Evolutionary conservation across 2,888 invertebrate species (phyloP), one percentile per base, ranked within the genome.

Genomic region (Drosophila borborema): DNA sequence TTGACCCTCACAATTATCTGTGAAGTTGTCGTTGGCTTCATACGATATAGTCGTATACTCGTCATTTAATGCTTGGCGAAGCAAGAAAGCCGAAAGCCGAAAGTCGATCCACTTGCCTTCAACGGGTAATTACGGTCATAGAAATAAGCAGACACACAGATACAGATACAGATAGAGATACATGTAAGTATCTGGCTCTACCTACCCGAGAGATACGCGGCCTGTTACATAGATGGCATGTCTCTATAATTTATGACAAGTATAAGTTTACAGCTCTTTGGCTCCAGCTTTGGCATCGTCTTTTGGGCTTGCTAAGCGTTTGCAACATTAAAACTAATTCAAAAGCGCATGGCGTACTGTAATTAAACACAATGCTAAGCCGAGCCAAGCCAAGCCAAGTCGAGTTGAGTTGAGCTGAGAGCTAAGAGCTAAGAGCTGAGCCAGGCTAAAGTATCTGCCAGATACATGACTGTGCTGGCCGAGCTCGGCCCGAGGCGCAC

Each of bases 171-270:
- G 23, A 43, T n/a, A 14, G 31, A 31, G 20, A 12, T 43, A 16
- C 14, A 6, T 41, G 9, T 40, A 6, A 18, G 49, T 46, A 54
- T 16, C 7, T 20, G n/a, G 10, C 38, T 53, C 16, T 56, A 16
- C 28, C 43, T n/a, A 14, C 20, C 23, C 53, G 43, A 72, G 72
- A 77, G 74, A 68, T 79, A 67, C 31, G 56, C 53, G 59, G 71
- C 51, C 65, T 23, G 58, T 34, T 38, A 49, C n/a, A 49, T 34
- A 55, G 54, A 48, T 62, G 69, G 69, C 72, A 65, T 78, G 74
- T 74, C 63, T 69, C 56, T 72, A 75, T 82, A 82, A 86, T 86
- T 86, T 86, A 86, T 86, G 85, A 86, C 86, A 84, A 82, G 84
- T 78, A 77, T 82, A 81, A 78, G 80, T 72, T 81, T 80, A 72